A percentile compares a stretch with the other conserved stretches of the same genome.
phyloP scores from a whole-genome alignment of 2,888 invertebrate species.

The Sceliomorpha sp. region DNA sequence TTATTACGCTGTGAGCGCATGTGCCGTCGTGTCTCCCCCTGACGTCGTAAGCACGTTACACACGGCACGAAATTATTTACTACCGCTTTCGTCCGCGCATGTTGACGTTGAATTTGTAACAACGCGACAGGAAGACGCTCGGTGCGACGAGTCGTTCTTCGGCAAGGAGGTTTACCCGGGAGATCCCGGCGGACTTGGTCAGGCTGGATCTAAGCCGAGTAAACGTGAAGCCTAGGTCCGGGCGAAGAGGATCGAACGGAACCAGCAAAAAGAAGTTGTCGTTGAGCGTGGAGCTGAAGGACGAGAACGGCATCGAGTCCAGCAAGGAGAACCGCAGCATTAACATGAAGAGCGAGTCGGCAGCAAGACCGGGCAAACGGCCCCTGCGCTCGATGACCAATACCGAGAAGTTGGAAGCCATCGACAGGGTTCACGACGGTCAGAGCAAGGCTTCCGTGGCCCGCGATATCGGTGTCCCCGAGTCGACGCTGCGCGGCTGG shows the following conservation, averaged over 20 bases:
- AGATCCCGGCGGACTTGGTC: too few species aligned
- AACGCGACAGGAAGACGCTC: conserved; percentile 16
- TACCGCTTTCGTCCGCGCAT: conserved; percentile 32
- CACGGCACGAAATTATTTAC: conserved; percentile 65
- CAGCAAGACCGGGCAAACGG: conserved; percentile 87
- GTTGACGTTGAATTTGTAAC: too few species aligned
- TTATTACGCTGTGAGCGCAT: conserved; percentile 78
- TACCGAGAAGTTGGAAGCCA: conserved; percentile 89
- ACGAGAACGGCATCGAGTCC: too few species aligned
- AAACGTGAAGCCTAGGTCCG: too few species aligned
- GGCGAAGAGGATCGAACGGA: too few species aligned
- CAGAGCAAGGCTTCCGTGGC: conserved; percentile 93
- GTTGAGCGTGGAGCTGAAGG: conserved; percentile 56
- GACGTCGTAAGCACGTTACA: conserved; percentile 61
- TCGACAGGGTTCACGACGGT: conserved; percentile 90
- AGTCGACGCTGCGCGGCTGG: conserved; percentile 92
- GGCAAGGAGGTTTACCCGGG: too few species aligned
- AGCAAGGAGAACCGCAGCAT: conserved; percentile 58
- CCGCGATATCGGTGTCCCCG: conserved; percentile 91
- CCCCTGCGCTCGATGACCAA: conserved; percentile 89
- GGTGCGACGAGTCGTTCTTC: too few species aligned
- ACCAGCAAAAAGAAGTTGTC: conserved; percentile 50
- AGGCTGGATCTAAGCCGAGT: too few species aligned
- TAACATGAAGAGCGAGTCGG: conserved; percentile 81
- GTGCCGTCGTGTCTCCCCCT: conserved; percentile 68